Base-by-base conservation (phyloP, 2,888 invertebrate species). In the Branchellion lobata region DNA sequence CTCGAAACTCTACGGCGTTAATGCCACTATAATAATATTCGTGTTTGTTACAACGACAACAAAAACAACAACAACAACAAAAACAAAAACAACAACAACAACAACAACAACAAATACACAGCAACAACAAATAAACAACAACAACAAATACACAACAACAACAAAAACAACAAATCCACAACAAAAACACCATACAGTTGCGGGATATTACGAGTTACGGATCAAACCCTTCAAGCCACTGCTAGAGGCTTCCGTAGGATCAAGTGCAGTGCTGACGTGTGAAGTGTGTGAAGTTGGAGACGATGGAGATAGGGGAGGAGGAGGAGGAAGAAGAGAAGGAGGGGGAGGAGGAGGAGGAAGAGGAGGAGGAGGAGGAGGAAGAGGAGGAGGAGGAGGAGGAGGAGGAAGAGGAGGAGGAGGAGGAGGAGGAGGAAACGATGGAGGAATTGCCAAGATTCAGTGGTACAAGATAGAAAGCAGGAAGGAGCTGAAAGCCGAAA, bases 241-340 rank as follows among this genome's bases (percentile, higher is more conserved):
- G 40, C 73, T 74, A 27, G 61, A 61, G 33, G 31, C 61, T 34
- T 33, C 79, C 8, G 61, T 75, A 21, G 79, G 79, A 1, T 75
- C 75, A 27, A 24, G 40, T 27, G 36, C 36, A 11, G 65, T 75
- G 21, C 61, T 79, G 29, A 75, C 79, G 33, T 79, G 79, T 53
- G 79, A 79, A 40, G 79, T 79, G 31, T 77, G 77, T 77, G 77
- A 77, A n/a, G 29, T 77, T 27, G 31, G 34, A 61, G 77, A 34
- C 11, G 33, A 27, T 65, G 68, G 47, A 14, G 69, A 69, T 53
- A 57, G 77, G 1, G 34, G 24, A 21, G 71, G 53, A 11, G 72
- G 31, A 36, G 77, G 18, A 31, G 24, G 21, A 14, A n/a, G 21
- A 21, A n/a, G 21, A 21, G 65, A 21, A 65, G 65, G 65, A 65